These are phyloP conservation scores for Bradypodion pumilum DNA, from an alignment of 2,797 vertebrate genomes.

Conservation along the genomic window DNA sequence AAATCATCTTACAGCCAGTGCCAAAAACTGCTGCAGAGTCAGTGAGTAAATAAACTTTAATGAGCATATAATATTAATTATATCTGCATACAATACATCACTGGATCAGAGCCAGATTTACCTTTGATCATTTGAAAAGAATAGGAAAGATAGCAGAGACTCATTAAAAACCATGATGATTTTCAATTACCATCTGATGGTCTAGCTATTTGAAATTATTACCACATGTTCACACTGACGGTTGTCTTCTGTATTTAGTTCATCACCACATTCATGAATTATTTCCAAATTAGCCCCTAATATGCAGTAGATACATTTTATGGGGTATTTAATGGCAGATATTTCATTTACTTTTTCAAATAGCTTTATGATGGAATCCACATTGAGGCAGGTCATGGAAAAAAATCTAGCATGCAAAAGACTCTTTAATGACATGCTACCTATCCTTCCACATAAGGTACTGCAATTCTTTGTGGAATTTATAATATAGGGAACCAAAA, in stretches of 20 bases:
- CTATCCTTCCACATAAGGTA: not conserved
- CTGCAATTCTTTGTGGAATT: not conserved
- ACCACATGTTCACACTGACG: slow-evolving; percentile 16
- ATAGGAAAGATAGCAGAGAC: slow-evolving; percentile 1
- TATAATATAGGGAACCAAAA: not conserved
- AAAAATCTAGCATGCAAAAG: not conserved
- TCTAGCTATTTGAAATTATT: slow-evolving; percentile 25
- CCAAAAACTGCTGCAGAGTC: not conserved
- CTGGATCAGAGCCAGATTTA: not conserved
- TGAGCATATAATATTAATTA: not conserved
- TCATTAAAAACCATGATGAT: not conserved
- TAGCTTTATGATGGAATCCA: not conserved
- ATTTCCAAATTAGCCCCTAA: not conserved
- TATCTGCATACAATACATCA: not conserved
- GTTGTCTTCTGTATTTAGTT: slow-evolving; percentile 1
- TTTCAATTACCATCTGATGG: slow-evolving; percentile 29
- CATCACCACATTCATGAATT: not conserved
- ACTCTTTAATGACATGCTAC: not conserved
- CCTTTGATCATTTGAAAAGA: not conserved
- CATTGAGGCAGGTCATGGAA: not conserved
- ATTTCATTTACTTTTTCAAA: not conserved
- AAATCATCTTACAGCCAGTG: not conserved
- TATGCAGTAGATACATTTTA: not conserved
- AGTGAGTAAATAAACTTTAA: not conserved
- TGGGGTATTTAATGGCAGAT: not conserved